Conservation (phyloP, 2,797 vertebrate species). For the Hippoglossus hippoglossus region DNA sequence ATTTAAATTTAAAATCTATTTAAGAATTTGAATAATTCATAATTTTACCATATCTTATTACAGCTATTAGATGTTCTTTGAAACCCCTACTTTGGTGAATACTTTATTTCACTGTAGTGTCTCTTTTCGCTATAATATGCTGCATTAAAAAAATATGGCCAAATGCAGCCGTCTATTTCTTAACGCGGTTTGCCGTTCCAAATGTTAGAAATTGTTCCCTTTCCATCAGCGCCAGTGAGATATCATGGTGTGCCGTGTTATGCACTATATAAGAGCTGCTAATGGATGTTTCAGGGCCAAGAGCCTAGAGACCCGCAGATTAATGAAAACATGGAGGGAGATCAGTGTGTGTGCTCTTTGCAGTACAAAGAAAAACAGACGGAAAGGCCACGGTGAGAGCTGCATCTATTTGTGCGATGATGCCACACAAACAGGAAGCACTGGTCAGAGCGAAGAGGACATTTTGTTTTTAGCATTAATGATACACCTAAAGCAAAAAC, state of each 20-base stretch:
- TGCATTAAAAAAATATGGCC: neutral
- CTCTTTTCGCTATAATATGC: neutral
- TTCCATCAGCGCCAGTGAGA: slow-evolving; percentile 47
- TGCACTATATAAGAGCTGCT: slow-evolving; percentile 59
- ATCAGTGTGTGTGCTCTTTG: slow-evolving; percentile 57
- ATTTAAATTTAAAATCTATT: neutral
- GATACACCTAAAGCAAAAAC: neutral
- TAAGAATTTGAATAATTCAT: neutral
- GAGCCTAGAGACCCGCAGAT: slow-evolving; percentile 54
- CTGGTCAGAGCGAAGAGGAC: neutral
- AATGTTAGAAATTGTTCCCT: slow-evolving; percentile 46
- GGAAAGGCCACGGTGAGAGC: slow-evolving; percentile 25
- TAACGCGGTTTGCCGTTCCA: slow-evolving; percentile 15
- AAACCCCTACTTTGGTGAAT: neutral
- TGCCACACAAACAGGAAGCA: slow-evolving; percentile 15
- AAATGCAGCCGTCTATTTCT: slow-evolving; percentile 25
- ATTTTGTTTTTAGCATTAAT: slow-evolving; percentile 3
- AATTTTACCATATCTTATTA: neutral
- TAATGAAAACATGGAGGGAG: slow-evolving; percentile 68
- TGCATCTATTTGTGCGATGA: slow-evolving; percentile 28
- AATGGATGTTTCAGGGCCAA: slow-evolving; percentile 69
- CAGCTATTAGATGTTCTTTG: no score
- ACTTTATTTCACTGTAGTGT: neutral
- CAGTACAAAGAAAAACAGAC: slow-evolving; percentile 54
- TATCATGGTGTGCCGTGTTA: slow-evolving; percentile 47